Base-by-base conservation (phyloP, 2,888 invertebrate genomes). In the Brenthis hecate region DNA sequence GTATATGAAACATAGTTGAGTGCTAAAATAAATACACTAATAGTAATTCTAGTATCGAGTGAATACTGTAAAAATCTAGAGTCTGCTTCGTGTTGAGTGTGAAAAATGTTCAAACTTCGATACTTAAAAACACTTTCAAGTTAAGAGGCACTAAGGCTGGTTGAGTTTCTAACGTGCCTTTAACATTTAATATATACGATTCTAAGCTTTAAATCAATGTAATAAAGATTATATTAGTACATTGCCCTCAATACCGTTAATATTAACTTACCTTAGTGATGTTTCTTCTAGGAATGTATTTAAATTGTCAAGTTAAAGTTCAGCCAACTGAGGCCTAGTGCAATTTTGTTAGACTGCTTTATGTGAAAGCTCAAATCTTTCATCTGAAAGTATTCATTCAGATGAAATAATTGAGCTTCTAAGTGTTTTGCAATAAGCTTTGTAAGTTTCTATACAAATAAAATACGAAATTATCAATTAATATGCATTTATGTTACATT, bases 51-150 rank as follows among this genome's bases (percentile, higher is more conserved):
- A 50, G 50, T 19, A 53, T 54, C 54, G 13, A 54, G 6, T 54
- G 47, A 19, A 60, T 54, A 58, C 54, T 66, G 56, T 56, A 54
- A 53, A 58, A 57, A 43, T 54, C 54, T 43, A n/a, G 11, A 14
- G 19, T 58, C 43, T 47, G 60, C 16, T 66, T 70, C 23, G 13
- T 61, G 53, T 61, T 60, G 58, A 28, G 57, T 61, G 60, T 48
- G 48, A 66, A 64, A 68, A 55, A 53, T 64, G 61, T 68, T 53
- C 64, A 66, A 69, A 66, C 57, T 68, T 62, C 55, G 54, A 66
- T 63, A 68, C 68, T 66, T 72, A 67, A 43, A 69, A 66, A 69
- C 55, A 66, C 61, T 69, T 69, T 69, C 54, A 61, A 65, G 58
- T 69, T 43, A 56, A 67, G 69, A 66, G 61, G 61, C 57, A 62